phyloP scores from a whole-genome alignment of 2,888 invertebrate species.

The Mycalesis mineus region DNA sequence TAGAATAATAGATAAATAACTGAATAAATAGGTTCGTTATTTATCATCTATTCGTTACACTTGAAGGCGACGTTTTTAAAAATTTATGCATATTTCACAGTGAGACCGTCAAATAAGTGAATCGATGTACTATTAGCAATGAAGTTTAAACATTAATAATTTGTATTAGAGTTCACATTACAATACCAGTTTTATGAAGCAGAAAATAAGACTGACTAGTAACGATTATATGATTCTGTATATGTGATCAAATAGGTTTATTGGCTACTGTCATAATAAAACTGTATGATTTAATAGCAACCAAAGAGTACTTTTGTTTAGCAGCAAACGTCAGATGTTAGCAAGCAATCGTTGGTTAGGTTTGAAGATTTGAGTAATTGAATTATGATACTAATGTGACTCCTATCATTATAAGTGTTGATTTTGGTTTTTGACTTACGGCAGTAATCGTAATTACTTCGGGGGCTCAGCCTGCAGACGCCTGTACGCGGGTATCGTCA shows the following conservation, averaged over 20 bases:
- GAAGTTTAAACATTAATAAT: neutral
- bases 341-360: neutral
- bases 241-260: conserved; percentile 71
- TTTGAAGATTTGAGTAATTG: too few species aligned
- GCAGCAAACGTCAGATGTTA: neutral
- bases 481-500: too few species aligned
- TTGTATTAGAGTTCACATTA: neutral
- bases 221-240: conserved; percentile 66
- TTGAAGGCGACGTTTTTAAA: conserved; percentile 8
- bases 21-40: too few species aligned
- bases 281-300: conserved; percentile 56
- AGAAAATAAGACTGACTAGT: conserved; percentile 63
- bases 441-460: too few species aligned
- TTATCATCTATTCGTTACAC: conserved; percentile 16
- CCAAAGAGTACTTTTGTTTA: conserved; percentile 30
- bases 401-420: too few species aligned
- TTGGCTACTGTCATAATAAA: conserved; percentile 67
- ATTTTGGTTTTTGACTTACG: too few species aligned
- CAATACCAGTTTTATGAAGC: conserved; percentile 41
- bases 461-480: too few species aligned
- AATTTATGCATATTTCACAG: conserved; percentile 3
- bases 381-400: too few species aligned
- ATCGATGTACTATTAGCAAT: neutral
- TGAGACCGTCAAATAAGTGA: neutral
- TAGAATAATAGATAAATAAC: too few species aligned